Evolutionary conservation across 2,113 vertebrate genomes (phyloP).

Genomic region (Microtus oregoni): DNA sequence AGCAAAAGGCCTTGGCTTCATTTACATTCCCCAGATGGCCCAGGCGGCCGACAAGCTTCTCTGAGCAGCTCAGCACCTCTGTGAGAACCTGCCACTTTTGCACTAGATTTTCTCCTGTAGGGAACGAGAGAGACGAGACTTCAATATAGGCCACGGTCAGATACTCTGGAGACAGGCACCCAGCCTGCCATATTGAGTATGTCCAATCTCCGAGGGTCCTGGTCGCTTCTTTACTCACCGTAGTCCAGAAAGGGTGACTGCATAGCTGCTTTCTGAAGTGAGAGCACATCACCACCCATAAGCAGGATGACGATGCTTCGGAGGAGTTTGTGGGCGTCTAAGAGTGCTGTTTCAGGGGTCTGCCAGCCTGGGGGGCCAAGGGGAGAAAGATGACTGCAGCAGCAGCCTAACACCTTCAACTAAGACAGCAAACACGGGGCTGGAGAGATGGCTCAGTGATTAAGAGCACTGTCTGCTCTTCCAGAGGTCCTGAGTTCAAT

Average conservation of each 20-base stretch:
- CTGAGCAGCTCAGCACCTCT: constrained; percentile 90
- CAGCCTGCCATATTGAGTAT: neutral
- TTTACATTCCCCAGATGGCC: constrained; percentile 87
- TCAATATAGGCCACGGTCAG: too few species aligned
- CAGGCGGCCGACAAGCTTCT: constrained; percentile 88
- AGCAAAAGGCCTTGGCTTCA: constrained; percentile 93
- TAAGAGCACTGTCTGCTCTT: too few species aligned
- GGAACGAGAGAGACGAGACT: neutral
- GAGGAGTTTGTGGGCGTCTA: constrained; percentile 92
- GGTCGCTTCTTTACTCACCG: constrained; percentile 83
- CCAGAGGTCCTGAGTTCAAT: too few species aligned
- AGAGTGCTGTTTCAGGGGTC: constrained; percentile 88
- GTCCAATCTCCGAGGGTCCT: neutral
- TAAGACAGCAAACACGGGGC: neutral
- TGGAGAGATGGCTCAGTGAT: too few species aligned
- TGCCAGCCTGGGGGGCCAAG: constrained; percentile 86
- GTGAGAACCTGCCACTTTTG: constrained; percentile 95
- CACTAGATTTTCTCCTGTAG: constrained; percentile 91
- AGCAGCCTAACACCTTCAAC: neutral
- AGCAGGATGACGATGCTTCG: constrained; percentile 91
- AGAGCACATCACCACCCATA: constrained; percentile 88
- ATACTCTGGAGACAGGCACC: neutral
- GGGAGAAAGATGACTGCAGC: fast-evolving
- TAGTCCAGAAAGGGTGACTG: constrained; percentile 88
- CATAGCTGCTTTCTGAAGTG: constrained; percentile 43